Conservation (phyloP, 2,888 invertebrate genomes). For the Suillia variegata region DNA sequence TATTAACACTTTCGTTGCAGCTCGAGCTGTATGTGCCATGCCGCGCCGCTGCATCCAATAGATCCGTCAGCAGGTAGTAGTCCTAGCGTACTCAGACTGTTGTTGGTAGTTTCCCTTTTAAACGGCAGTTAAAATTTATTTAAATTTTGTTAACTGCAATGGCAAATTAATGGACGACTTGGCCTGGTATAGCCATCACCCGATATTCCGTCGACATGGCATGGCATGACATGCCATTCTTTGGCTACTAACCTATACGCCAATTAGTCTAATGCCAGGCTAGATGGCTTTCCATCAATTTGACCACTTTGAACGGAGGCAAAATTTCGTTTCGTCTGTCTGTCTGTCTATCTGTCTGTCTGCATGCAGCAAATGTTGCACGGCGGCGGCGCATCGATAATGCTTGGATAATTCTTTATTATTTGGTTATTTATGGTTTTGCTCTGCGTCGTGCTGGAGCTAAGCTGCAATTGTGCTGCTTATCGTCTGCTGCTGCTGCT, state of each 20-base stretch:
- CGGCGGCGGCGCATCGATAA: neutral
- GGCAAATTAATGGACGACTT: neutral
- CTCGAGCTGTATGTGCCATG: too few relatives aligned
- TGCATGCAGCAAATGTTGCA: neutral
- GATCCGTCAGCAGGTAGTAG: too few relatives aligned
- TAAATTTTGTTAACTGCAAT: neutral
- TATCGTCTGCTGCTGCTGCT: neutral
- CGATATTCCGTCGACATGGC: neutral
- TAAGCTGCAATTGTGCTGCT: too few relatives aligned
- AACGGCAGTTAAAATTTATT: too few relatives aligned
- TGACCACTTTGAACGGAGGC: neutral
- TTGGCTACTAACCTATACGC: neutral
- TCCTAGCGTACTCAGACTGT: too few relatives aligned
- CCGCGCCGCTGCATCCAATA: too few relatives aligned
- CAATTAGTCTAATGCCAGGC: neutral
- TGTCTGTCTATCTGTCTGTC: neutral
- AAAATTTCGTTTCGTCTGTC: neutral
- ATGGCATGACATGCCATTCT: neutral
- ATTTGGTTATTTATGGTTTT: neutral
- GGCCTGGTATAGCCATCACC: neutral
- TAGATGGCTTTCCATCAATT: neutral
- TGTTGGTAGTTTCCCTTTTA: too few relatives aligned
- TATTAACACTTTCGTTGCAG: too few relatives aligned
- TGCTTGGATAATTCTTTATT: neutral
- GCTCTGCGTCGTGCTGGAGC: too few relatives aligned